A percentile compares a stretch with the other conserved stretches of the same genome.
Evolutionary conservation across 2,888 invertebrate species (phyloP).

Genomic region (Lysandra bellargus): DNA sequence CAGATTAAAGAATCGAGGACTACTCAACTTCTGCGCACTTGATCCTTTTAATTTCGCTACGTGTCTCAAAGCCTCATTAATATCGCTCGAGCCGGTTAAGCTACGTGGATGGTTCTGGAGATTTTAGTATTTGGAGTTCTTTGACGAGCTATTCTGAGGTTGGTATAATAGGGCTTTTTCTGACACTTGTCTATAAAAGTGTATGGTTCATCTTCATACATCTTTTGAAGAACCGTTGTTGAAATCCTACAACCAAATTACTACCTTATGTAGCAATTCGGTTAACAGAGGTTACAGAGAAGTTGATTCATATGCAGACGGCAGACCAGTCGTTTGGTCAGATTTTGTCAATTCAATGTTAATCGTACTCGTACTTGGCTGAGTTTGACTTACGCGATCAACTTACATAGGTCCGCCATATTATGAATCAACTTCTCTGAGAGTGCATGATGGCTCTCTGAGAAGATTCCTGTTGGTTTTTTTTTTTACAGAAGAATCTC

Average conservation of each 20-base stretch:
- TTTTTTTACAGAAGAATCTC: background rate
- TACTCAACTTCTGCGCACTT: slow-evolving; percentile 23
- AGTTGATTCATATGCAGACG: too few species aligned
- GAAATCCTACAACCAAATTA: background rate
- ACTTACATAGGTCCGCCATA: too few species aligned
- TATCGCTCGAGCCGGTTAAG: background rate
- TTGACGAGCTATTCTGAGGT: background rate
- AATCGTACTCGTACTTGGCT: too few species aligned
- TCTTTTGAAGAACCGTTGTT: background rate
- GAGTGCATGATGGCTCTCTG: too few species aligned
- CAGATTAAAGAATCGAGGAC: slow-evolving; percentile 37
- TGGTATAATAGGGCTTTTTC: background rate
- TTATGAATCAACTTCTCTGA: too few species aligned
- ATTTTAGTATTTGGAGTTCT: background rate
- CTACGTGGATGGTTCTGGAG: background rate
- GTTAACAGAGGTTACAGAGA: too few species aligned
- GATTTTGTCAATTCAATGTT: too few species aligned
- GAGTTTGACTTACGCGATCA: too few species aligned
- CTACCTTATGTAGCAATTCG: background rate
- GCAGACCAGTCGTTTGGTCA: too few species aligned
- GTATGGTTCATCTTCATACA: background rate
- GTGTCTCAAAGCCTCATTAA: background rate
- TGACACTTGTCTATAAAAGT: background rate
- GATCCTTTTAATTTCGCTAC: slow-evolving; percentile 29
- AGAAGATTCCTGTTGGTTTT: background rate